phyloP scores from a whole-genome alignment of 2,888 invertebrate genomes.

The Sericinus montela region DNA sequence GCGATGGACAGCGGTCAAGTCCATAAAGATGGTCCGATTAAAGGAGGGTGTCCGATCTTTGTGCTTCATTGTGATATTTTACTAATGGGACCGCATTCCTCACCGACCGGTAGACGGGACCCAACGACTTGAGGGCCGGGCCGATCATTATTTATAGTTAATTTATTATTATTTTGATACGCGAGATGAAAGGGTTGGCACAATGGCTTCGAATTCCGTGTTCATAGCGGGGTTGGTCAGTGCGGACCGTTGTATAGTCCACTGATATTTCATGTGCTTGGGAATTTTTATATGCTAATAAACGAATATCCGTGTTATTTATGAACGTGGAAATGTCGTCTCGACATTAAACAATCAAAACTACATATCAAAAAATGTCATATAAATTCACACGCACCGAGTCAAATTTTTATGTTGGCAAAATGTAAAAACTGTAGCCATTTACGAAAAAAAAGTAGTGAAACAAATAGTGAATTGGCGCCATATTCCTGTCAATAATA shows the following conservation, averaged over 20 bases:
- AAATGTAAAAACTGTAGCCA: too few relatives aligned
- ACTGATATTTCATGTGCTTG: slow-evolving; percentile 31
- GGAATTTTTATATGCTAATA: slow-evolving; percentile 14
- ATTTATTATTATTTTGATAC: slow-evolving; percentile 78
- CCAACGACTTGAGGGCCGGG: slow-evolving; percentile 36
- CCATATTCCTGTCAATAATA: too few relatives aligned
- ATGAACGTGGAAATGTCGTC: neutral
- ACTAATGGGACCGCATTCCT: slow-evolving; percentile 75
- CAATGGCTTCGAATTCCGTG: slow-evolving; percentile 60
- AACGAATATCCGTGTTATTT: slow-evolving; percentile 5
- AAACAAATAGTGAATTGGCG: too few relatives aligned
- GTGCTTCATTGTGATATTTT: slow-evolving; percentile 65
- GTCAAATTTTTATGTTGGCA: too few relatives aligned
- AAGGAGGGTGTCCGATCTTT: slow-evolving; percentile 50
- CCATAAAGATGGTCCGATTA: slow-evolving; percentile 71
- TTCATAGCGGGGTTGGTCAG: slow-evolving; percentile 61
- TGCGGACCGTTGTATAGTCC: slow-evolving; percentile 22
- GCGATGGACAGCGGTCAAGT: slow-evolving; percentile 64
- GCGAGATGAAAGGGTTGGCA: slow-evolving; percentile 68
- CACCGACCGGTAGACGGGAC: slow-evolving; percentile 53
- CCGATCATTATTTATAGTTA: slow-evolving; percentile 69
- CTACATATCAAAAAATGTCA: too few relatives aligned
- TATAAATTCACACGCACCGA: too few relatives aligned
- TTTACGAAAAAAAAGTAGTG: too few relatives aligned
- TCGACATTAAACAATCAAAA: too few relatives aligned